Evolutionary conservation across 2,888 invertebrate genomes (phyloP).

Genomic region (Campaea margaritaria): DNA sequence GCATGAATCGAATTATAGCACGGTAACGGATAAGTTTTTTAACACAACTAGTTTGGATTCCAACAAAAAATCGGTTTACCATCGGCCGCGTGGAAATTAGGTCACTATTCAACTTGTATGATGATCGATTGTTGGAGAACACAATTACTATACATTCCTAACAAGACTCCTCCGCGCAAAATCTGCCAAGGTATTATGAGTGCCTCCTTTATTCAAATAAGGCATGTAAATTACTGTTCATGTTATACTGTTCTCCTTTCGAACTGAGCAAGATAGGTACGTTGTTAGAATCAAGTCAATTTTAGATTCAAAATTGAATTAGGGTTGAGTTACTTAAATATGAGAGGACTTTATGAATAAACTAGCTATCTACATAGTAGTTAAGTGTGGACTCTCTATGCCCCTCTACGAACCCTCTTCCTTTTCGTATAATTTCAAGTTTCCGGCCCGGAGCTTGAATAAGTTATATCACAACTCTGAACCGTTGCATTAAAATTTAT

Average conservation of each 20-base stretch:
- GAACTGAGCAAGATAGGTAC: not conserved
- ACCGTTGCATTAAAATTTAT: conserved; percentile 69
- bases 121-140: conserved; percentile 50
- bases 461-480: conserved; percentile 69
- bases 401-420: conserved; percentile 62
- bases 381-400: conserved; percentile 25
- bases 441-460: conserved; percentile 69
- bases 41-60: conserved; percentile 57
- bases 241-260: not conserved
- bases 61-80: conserved; percentile 63
- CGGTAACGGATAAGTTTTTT: conserved; percentile 69
- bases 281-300: not conserved
- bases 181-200: not conserved
- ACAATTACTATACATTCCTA: conserved; percentile 45
- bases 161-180: conserved; percentile 35
- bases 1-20: conserved; percentile 48
- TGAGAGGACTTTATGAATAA: conserved; percentile 27
- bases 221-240: conserved; percentile 12
- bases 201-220: conserved; percentile 8
- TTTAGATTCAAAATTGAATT: conserved; percentile 3
- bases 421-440: conserved; percentile 74
- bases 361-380: conserved; percentile 34
- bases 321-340: conserved; percentile 2
- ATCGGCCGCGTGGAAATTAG: conserved; percentile 58
- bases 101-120: conserved; percentile 53